phyloP scores from a whole-genome alignment of 1,140 invertebrate species.

The Euura lappo region DNA sequence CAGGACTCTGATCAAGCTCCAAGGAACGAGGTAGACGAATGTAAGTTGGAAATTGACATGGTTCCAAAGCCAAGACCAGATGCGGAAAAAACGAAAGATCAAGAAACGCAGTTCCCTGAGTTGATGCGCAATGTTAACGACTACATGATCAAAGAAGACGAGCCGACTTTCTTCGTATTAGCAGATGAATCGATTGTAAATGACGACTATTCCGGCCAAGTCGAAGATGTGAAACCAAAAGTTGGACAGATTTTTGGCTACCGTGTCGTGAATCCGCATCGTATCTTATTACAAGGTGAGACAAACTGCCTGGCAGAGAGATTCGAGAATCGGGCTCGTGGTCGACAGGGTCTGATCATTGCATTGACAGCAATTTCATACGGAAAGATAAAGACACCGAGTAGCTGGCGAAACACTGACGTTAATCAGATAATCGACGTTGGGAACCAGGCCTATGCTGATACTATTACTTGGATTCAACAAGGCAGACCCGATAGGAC shows the following conservation, averaged over 20 bases:
- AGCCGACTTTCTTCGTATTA: slow-evolving; percentile 28
- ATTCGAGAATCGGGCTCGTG: slow-evolving; percentile 31
- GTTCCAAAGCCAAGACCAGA: slow-evolving; percentile 32
- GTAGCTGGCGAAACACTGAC: slow-evolving; percentile 40
- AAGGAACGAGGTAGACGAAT: slow-evolving; percentile 6
- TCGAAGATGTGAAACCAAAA: slow-evolving; percentile 11
- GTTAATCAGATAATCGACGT: slow-evolving; percentile 44
- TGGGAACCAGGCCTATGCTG: slow-evolving; percentile 34
- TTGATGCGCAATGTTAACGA: slow-evolving; percentile 38
- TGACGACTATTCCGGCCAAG: not conserved
- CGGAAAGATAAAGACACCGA: slow-evolving; percentile 35
- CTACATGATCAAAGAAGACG: slow-evolving; percentile 37
- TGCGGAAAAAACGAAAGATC: slow-evolving; percentile 22
- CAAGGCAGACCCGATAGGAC: slow-evolving; percentile 25
- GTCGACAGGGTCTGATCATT: slow-evolving; percentile 42
- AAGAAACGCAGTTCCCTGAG: slow-evolving; percentile 42
- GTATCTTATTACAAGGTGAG: slow-evolving; percentile 40
- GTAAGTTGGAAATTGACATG: slow-evolving; percentile 26
- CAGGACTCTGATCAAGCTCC: slow-evolving; percentile 8
- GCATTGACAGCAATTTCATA: slow-evolving; percentile 37
- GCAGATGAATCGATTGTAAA: slow-evolving; percentile 5
- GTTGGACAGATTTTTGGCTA: slow-evolving; percentile 34
- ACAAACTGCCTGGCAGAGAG: slow-evolving; percentile 36
- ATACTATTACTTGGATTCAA: slow-evolving; percentile 36
- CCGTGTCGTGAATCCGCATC: slow-evolving; percentile 36